These are phyloP conservation scores for Aselliscus stoliczkanus DNA, from an alignment of 2,797 vertebrate species.

Conservation along the genomic window DNA sequence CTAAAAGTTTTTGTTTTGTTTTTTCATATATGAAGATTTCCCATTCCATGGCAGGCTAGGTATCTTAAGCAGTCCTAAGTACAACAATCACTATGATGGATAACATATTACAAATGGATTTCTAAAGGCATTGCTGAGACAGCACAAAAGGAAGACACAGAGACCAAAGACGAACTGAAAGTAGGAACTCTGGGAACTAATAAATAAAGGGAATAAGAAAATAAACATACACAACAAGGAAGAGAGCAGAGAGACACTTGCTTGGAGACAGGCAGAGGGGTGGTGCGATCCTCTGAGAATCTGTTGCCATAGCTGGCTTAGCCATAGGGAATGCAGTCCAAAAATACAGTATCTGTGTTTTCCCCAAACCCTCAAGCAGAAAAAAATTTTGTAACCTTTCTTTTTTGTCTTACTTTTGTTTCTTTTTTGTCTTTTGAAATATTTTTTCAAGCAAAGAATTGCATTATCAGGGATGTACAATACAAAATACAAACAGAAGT, in stretches of 20 bases:
- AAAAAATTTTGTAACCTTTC: not conserved
- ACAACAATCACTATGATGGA: not conserved
- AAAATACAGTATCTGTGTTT: not conserved
- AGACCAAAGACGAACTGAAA: not conserved
- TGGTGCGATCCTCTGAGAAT: not conserved
- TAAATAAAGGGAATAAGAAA: not conserved
- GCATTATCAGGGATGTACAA: not conserved
- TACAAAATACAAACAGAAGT: not conserved
- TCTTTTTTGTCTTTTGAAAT: not conserved
- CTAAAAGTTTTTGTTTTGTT: not conserved
- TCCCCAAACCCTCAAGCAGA: not conserved
- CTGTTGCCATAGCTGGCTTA: not conserved
- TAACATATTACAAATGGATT: not conserved
- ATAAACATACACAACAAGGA: not conserved
- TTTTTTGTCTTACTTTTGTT: not conserved
- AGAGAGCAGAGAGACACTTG: not conserved
- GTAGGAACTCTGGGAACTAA: not conserved
- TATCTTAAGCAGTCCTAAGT: not conserved
- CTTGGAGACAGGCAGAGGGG: not conserved
- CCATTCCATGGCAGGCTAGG: not conserved
- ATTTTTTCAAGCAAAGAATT: constrained; percentile 24
- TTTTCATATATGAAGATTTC: not conserved
- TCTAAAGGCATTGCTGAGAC: constrained; percentile 7
- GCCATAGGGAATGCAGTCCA: not conserved
- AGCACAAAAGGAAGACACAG: not conserved